Conservation (phyloP, 92 coral and sea anemone genomes). For the Zoanthus gigantus region DNA sequence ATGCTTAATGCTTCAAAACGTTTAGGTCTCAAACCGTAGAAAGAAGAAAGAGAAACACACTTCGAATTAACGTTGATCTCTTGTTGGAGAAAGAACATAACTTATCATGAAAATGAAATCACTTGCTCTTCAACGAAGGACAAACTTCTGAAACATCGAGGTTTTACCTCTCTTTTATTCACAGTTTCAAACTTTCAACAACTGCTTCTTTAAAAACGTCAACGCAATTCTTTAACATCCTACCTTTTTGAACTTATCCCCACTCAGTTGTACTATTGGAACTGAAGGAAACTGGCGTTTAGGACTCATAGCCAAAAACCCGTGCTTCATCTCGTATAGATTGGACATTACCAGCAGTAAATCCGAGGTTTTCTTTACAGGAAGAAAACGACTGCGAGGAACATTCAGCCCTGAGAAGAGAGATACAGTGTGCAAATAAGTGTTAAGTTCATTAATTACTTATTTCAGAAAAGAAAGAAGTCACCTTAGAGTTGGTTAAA, state of each 20-base stretch:
- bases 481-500: too few relatives aligned
- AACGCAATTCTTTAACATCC: too few relatives aligned
- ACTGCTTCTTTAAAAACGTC: not conserved
- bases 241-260: constrained; percentile 86
- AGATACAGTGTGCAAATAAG: not conserved
- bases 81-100: too few relatives aligned
- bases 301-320: constrained; percentile 86
- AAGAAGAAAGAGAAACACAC: too few relatives aligned
- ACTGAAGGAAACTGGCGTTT: constrained; percentile 88
- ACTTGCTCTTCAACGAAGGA: not conserved
- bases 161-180: too few relatives aligned
- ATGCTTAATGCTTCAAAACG: too few relatives aligned
- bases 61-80: too few relatives aligned
- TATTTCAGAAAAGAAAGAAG: too few relatives aligned
- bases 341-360: constrained; percentile 92
- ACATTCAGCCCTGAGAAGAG: constrained; percentile 82
- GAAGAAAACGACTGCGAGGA: constrained; percentile 99
- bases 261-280: constrained; percentile 95
- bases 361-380: constrained; percentile 96
- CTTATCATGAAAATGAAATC: too few relatives aligned
- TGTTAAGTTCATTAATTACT: not conserved
- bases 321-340: constrained; percentile 88
- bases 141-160: too few relatives aligned
- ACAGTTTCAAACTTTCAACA: too few relatives aligned
- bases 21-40: too few relatives aligned